A percentile compares a stretch with the other conserved stretches of the same genome.
Conservation (phyloP, 2,888 invertebrate genomes). For the Parascotia fuliginaria region DNA sequence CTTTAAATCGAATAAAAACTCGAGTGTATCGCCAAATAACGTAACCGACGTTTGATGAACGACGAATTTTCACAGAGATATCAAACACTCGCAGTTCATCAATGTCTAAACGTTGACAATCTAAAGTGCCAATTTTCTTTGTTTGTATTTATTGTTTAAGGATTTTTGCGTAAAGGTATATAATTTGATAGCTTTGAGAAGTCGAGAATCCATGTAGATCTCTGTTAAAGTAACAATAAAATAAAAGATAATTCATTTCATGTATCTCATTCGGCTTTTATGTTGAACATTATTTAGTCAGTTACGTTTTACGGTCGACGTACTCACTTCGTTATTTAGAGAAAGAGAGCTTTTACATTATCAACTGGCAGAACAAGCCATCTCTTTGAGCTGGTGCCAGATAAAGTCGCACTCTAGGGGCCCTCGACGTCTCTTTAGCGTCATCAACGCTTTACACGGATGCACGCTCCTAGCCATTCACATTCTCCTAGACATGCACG, state of each 20-base stretch:
- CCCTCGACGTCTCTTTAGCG: slow-evolving; percentile 45
- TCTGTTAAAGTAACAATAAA: slow-evolving; percentile 22
- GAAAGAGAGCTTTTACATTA: slow-evolving; percentile 23
- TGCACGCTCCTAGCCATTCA: slow-evolving; percentile 40
- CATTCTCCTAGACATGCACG: slow-evolving; percentile 43
- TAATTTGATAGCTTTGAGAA: not conserved
- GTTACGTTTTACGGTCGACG: slow-evolving; percentile 27
- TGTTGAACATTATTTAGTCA: slow-evolving; percentile 34
- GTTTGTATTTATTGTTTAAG: not conserved
- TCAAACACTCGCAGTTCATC: not conserved
- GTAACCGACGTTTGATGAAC: not conserved
- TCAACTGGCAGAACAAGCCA: slow-evolving; percentile 13
- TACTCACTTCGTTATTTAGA: slow-evolving; percentile 19
- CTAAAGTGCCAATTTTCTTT: not conserved
- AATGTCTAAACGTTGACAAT: not conserved
- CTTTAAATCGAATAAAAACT: slow-evolving; percentile 19
- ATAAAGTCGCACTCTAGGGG: slow-evolving; percentile 33
- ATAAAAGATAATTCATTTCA: slow-evolving; percentile 24
- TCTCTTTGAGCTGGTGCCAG: slow-evolving; percentile 29
- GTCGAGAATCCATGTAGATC: not conserved
- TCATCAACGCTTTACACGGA: slow-evolving; percentile 55
- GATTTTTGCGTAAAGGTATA: not conserved
- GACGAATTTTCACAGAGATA: not conserved
- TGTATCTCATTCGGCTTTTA: slow-evolving; percentile 31
- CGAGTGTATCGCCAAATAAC: not conserved